Evolutionary conservation across 2,888 invertebrate species (phyloP).

Genomic region (Apocheima hispidaria): DNA sequence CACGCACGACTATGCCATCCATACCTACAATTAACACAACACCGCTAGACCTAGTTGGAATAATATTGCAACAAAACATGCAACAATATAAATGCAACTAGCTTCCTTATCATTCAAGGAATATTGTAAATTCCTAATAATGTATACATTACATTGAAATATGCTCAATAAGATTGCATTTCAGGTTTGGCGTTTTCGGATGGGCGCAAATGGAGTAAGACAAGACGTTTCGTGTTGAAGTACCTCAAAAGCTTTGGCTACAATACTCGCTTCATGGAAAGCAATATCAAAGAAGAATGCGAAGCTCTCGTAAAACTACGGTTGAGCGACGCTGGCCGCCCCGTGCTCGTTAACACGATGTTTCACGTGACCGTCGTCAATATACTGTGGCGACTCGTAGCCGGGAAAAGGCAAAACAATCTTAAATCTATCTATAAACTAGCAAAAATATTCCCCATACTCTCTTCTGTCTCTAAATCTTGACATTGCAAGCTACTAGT

Average conservation of each 20-base stretch:
- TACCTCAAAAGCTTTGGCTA: slow-evolving; percentile 88
- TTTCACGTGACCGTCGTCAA: slow-evolving; percentile 90
- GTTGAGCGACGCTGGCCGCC: slow-evolving; percentile 58
- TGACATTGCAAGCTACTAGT: background rate
- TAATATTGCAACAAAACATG: background rate
- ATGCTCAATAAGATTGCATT: slow-evolving; percentile 35
- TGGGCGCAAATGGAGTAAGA: slow-evolving; percentile 88
- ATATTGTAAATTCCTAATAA: background rate
- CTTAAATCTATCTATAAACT: too few relatives aligned
- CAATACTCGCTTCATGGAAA: slow-evolving; percentile 87
- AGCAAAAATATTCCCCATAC: background rate
- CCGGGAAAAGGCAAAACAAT: slow-evolving; percentile 85
- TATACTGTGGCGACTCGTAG: slow-evolving; percentile 89
- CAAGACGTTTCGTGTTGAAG: slow-evolving; percentile 88
- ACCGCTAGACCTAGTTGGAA: background rate
- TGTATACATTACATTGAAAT: too few relatives aligned
- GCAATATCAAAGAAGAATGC: slow-evolving; percentile 87
- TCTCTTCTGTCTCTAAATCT: background rate
- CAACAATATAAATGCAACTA: too few relatives aligned
- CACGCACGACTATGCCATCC: background rate
- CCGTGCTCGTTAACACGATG: slow-evolving; percentile 82
- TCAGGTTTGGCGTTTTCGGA: slow-evolving; percentile 90
- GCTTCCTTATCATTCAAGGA: background rate
- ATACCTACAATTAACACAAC: background rate
- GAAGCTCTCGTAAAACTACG: slow-evolving; percentile 82